Percentiles rank a stretch among this genome's conserved stretches.
Evolutionary conservation across 2,888 invertebrate species (phyloP).

Genomic region (Drosophila melanosoma): DNA sequence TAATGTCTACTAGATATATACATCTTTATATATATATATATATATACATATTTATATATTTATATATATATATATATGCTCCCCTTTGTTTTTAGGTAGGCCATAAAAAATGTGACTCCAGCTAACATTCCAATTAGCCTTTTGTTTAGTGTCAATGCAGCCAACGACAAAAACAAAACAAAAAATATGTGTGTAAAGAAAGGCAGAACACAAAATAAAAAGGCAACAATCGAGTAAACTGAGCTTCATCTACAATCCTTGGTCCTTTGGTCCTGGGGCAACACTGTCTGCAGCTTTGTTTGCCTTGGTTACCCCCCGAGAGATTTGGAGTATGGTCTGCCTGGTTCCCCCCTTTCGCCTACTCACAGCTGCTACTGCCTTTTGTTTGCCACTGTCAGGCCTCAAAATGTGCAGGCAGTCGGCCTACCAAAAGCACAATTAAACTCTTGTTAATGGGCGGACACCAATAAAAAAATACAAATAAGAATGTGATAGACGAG

Average conservation of each 20-base stretch:
- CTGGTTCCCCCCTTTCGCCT: neutral
- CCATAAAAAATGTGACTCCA: conserved; percentile 51
- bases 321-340: conserved; percentile 2
- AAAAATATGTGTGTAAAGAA: conserved; percentile 6
- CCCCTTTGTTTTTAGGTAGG: conserved; percentile 37
- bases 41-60: neutral
- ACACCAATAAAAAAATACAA: conserved; percentile 40
- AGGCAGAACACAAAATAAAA: neutral
- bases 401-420: conserved; percentile 29
- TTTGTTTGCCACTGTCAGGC: conserved; percentile 63
- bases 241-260: conserved; percentile 52
- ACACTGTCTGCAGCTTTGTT: conserved; percentile 54
- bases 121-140: conserved; percentile 75
- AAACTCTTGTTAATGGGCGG: conserved; percentile 61
- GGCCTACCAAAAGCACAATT: conserved; percentile 49
- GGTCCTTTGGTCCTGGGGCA: conserved; percentile 22
- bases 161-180: conserved; percentile 35
- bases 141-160: conserved; percentile 76
- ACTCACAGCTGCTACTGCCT: conserved; percentile 41
- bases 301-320: conserved; percentile 32
- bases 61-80: neutral
- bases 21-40: neutral
- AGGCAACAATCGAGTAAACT: conserved; percentile 48
- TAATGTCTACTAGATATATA: conserved; percentile 14
- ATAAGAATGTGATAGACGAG: neutral